Base-by-base conservation (phyloP, 2,113 vertebrate species). In the Oryzias curvinotus region DNA sequence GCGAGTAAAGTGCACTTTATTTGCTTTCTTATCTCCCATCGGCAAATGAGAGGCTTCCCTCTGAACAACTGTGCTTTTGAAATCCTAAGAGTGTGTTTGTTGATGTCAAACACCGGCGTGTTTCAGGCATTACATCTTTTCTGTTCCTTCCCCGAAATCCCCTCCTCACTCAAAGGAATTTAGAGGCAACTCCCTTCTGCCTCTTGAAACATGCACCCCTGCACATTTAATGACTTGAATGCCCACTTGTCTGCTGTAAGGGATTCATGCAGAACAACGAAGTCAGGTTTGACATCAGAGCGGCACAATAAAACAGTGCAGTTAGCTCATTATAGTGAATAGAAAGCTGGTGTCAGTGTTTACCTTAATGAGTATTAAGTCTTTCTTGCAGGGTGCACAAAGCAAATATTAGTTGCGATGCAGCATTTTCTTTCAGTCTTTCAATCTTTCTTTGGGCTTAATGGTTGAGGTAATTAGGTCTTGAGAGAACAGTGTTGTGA, bases 121-220 rank as follows among this genome's bases (percentile, higher is more conserved):
- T 89, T 88, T 87, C 76, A 47, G 55, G 85, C 79, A 91, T 91
- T 89, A 89, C 72, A 75, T 85, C 74, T 80, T 84, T 74, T 81
- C 77, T 80, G 85, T 81, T 72, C 73, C 75, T 73, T 74, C 67
- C 30, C 68, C 74, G 56, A 75, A 73, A 69, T 72, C 73, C 70
- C 69, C 78, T 65, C 71, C 68, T 72, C 5, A 16, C 72, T 82
- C 68, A 23, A 43, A 73, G 72, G 67, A 82, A 76, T 82, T 68
- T 62, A 49, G 25, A 52, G 26, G 28, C 28, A 30, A 58, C 54
- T 30, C 60, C 66, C 71, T n/a, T 36, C 28, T 43, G 46, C 8
- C 57, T 25, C 52, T 56, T 8, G 7, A 66, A 18, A 57, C 30
- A 57, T 48, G 44, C 52, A 43, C 54, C 47, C 57, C 23, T 28